Evolutionary conservation across 2,888 invertebrate genomes (phyloP).

Genomic region (Bugula neritina): DNA sequence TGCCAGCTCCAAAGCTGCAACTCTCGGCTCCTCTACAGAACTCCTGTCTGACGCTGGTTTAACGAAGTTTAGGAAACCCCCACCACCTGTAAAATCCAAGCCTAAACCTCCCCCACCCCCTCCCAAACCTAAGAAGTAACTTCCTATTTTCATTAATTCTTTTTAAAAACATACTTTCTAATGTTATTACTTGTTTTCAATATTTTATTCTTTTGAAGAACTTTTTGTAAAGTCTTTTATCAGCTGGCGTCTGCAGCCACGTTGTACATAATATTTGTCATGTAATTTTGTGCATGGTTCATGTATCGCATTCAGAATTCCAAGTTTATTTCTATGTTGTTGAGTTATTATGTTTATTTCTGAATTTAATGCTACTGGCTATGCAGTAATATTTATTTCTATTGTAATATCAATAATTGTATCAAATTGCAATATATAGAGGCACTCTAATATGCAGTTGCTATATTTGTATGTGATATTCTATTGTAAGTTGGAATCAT

Average conservation of each 20-base stretch:
- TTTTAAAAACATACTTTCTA: background rate
- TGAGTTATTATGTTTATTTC: no score
- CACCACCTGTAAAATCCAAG: constrained; percentile 9
- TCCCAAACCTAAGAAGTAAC: constrained; percentile 20
- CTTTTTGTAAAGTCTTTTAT: no score
- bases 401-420: no score
- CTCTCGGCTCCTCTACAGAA: background rate
- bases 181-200: background rate
- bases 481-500: no score
- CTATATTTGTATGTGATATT: no score
- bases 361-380: no score
- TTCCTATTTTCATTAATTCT: background rate
- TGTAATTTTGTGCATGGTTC: background rate
- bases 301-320: no score
- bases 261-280: background rate
- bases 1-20: background rate
- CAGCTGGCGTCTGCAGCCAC: no score
- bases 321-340: no score
- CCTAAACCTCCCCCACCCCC: constrained; percentile 22
- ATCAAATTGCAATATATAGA: no score
- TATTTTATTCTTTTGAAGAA: background rate
- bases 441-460: no score
- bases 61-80: constrained; percentile 13
- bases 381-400: no score
- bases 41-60: background rate